Conservation (phyloP, 2,888 invertebrate genomes). For the Encarsia formosa region DNA sequence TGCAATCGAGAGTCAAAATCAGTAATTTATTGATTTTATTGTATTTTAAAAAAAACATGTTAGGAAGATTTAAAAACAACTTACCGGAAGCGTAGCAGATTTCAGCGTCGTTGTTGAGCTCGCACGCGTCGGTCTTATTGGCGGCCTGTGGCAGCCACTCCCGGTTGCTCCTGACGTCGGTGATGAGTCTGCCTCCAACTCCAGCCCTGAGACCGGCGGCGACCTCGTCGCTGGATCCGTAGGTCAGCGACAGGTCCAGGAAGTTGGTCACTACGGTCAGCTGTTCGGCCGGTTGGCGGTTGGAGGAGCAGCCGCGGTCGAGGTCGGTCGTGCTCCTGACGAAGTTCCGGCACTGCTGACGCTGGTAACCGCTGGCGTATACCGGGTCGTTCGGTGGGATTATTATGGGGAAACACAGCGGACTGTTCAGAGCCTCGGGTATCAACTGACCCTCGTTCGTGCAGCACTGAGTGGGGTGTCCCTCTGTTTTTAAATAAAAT, state of each 20-base stretch:
- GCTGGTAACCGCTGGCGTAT: slow-evolving; percentile 54
- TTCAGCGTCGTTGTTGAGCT: slow-evolving; percentile 56
- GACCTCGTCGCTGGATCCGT: slow-evolving; percentile 68
- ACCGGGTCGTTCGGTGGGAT: slow-evolving; percentile 52
- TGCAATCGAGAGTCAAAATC: too few species aligned
- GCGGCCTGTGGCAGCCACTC: slow-evolving; percentile 68
- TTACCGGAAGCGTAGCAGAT: slow-evolving; percentile 74
- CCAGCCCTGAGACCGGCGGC: slow-evolving; percentile 65
- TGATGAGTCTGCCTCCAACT: slow-evolving; percentile 64
- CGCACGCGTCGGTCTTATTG: slow-evolving; percentile 68
- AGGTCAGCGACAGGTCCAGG: slow-evolving; percentile 76
- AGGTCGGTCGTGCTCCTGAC: slow-evolving; percentile 67
- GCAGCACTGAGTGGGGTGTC: slow-evolving; percentile 62
- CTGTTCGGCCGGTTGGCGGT: slow-evolving; percentile 66
- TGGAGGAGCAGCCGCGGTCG: slow-evolving; percentile 57
- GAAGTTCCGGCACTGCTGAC: slow-evolving; percentile 68
- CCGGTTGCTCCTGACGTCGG: slow-evolving; percentile 61
- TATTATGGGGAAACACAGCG: slow-evolving; percentile 43
- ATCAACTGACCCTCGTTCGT: slow-evolving; percentile 58
- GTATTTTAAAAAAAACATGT: too few species aligned
- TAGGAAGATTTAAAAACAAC: too few species aligned
- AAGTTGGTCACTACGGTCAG: slow-evolving; percentile 66
- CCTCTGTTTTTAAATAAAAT: too few species aligned
- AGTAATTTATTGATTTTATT: too few species aligned
- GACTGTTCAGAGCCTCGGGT: slow-evolving; percentile 44